Percentiles rank a stretch among this genome's conserved stretches.
phyloP scores from a whole-genome alignment of 1,140 invertebrate genomes.

The Drosophila busckii region DNA sequence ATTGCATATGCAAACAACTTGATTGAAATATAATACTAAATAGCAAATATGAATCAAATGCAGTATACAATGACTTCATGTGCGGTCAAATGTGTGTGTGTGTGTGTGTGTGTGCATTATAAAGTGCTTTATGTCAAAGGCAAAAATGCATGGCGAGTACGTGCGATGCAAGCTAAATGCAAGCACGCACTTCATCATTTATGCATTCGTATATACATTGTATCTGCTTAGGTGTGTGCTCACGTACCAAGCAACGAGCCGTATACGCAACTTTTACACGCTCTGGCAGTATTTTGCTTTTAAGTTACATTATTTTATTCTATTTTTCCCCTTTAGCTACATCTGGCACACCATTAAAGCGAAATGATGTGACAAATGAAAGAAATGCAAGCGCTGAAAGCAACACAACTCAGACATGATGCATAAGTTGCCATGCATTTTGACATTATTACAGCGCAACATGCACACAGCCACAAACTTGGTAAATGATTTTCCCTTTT shows the following conservation, averaged over 20 bases:
- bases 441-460: slow-evolving; percentile 4
- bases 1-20: slow-evolving; percentile 31
- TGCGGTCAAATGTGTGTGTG: background rate
- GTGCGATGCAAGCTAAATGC: slow-evolving; percentile 48
- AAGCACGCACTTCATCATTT: slow-evolving; percentile 40
- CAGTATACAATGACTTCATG: slow-evolving; percentile 26
- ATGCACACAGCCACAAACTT: slow-evolving; percentile 2
- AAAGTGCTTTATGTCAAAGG: slow-evolving; percentile 69
- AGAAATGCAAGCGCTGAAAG: slow-evolving; percentile 35
- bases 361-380: slow-evolving; percentile 44
- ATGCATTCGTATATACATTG: slow-evolving; percentile 22
- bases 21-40: slow-evolving; percentile 39
- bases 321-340: background rate
- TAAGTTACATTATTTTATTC: slow-evolving; percentile 27
- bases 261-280: slow-evolving; percentile 58
- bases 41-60: slow-evolving; percentile 41
- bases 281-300: slow-evolving; percentile 37
- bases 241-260: slow-evolving; percentile 38
- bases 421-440: slow-evolving; percentile 11
- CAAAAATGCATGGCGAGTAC: slow-evolving; percentile 61
- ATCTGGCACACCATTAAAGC: slow-evolving; percentile 24
- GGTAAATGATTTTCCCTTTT: slow-evolving; percentile 8
- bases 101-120: slow-evolving; percentile 40
- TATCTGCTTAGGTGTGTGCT: slow-evolving; percentile 11
- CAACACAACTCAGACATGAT: slow-evolving; percentile 17